phyloP scores from a whole-genome alignment of 2,113 vertebrate genomes.

The Alligator sinensis region DNA sequence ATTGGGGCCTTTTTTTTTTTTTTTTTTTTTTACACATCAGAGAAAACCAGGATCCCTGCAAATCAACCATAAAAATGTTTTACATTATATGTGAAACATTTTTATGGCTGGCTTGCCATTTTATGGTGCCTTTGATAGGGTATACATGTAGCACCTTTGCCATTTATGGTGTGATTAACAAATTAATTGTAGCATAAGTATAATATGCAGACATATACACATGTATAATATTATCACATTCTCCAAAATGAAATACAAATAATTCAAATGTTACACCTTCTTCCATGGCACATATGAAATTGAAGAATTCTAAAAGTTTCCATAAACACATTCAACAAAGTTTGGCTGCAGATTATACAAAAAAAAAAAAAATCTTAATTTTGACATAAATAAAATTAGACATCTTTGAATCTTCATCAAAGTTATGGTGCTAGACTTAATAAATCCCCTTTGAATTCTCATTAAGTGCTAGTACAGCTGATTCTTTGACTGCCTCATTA shows the following conservation, averaged over 20 bases:
- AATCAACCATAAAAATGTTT: no score
- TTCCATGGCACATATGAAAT: slow-evolving; percentile 22
- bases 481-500: slow-evolving; percentile 78
- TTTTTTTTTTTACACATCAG: no score
- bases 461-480: slow-evolving; percentile 74
- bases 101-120: no score
- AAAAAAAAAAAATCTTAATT: slow-evolving; percentile 39
- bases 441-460: slow-evolving; percentile 69
- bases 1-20: no score
- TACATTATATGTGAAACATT: no score
- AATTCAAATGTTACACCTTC: slow-evolving; percentile 56
- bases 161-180: no score
- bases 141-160: no score
- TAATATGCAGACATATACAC: neutral
- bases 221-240: slow-evolving; percentile 43
- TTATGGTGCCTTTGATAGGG: no score
- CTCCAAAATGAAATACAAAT: slow-evolving; percentile 42
- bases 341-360: slow-evolving; percentile 62
- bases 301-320: slow-evolving; percentile 40
- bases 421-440: slow-evolving; percentile 64
- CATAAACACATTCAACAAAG: slow-evolving; percentile 61
- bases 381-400: slow-evolving; percentile 74
- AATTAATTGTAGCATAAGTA: no score
- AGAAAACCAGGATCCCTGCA: no score
- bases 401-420: slow-evolving; percentile 69